Base-by-base conservation (phyloP, 2,888 invertebrate genomes). In the Caprella mutica region DNA sequence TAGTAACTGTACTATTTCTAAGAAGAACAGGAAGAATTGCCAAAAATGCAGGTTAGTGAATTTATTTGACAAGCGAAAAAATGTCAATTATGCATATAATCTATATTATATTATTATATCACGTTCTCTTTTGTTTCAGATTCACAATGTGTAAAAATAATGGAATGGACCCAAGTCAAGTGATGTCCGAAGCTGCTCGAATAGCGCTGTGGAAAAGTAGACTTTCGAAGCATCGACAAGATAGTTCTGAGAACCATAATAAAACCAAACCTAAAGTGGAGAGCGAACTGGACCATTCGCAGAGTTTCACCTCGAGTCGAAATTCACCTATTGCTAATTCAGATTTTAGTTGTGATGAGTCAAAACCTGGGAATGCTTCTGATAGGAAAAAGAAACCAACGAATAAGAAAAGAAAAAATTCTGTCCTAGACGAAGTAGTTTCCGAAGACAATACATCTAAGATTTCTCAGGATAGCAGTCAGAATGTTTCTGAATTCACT, bases 81-180 rank as follows among this genome's bases (percentile, higher is more conserved):
- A n/a, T n/a, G n/a, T n/a, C n/a, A n/a, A n/a, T n/a, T n/a, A n/a
- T n/a, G n/a, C n/a, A n/a, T n/a, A n/a, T n/a, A n/a, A n/a, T n/a
- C n/a, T n/a, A n/a, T n/a, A n/a, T n/a, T n/a, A n/a, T n/a, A n/a
- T n/a, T n/a, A n/a, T n/a, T n/a, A n/a, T n/a, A n/a, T 42, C n/a
- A 9, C 35, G 35, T 17, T 12, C 17, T 17, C 35, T 30, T n/a
- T 19, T 14, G 14, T 59, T 55, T 12, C 48, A 60, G 60, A 23
- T 60, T 72, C 58, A 65, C 69, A 50, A 70, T 71, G 61, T 72
- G 72, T 65, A 62, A 70, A 12, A 59, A 67, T 2, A 72, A 71
- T 52, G 72, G 72, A n/a, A 72, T 73, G 72, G 72, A 72, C 61
- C 70, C 68, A 39, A 68, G 69, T 38, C 72, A 71, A 72, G 72